phyloP scores from a whole-genome alignment of 2,888 invertebrate genomes.

The Allolobophora icterica region DNA sequence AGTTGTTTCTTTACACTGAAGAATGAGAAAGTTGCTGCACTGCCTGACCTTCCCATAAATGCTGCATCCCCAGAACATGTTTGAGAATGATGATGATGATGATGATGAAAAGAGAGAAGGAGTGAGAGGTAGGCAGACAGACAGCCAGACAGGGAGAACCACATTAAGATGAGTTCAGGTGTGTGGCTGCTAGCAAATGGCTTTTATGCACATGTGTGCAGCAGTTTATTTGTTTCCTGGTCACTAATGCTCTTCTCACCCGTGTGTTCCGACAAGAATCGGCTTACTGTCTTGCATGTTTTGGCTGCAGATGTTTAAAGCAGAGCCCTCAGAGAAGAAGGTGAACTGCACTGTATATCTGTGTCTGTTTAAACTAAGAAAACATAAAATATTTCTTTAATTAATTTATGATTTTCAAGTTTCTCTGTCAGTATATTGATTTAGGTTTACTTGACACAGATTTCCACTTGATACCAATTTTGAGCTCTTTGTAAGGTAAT shows the following conservation, averaged over 20 bases:
- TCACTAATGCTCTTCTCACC: not conserved
- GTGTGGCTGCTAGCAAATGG: not conserved
- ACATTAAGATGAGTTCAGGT: not conserved
- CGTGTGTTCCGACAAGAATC: not conserved
- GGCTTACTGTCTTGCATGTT: no score
- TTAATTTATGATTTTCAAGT: not conserved
- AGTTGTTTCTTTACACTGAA: not conserved
- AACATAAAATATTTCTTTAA: not conserved
- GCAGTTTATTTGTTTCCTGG: not conserved
- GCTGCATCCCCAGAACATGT: not conserved
- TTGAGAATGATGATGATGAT: not conserved
- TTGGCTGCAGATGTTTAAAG: no score
- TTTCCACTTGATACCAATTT: not conserved
- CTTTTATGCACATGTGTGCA: not conserved
- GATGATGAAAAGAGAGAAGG: not conserved
- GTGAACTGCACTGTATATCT: not conserved
- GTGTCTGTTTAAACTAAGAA: not conserved
- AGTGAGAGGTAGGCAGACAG: not conserved
- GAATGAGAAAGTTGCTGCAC: not conserved
- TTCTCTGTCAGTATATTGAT: not conserved
- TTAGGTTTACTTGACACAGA: not conserved
- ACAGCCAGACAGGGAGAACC: not conserved
- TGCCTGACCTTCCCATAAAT: not conserved
- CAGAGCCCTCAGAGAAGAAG: no score
- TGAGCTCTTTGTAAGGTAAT: not conserved